Evolutionary conservation across 2,888 invertebrate genomes (phyloP).

Genomic region (Tenthredo livida): DNA sequence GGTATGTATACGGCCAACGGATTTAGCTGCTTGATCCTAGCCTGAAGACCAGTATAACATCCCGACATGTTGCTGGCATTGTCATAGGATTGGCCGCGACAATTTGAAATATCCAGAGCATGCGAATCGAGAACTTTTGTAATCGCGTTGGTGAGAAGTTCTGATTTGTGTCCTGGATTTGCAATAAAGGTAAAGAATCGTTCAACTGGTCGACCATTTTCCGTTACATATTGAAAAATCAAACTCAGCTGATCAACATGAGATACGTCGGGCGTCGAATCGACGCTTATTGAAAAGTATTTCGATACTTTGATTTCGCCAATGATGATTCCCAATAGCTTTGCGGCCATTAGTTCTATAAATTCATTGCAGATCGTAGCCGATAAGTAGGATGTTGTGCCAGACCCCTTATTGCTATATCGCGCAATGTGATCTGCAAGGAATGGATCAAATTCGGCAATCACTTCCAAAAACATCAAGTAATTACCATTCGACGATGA

Average conservation of each 20-base stretch:
- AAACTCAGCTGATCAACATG: constrained; percentile 53
- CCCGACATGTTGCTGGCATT: constrained; percentile 58
- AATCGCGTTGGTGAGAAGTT: too few species aligned
- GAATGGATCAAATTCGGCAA: too few species aligned
- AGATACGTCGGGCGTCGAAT: too few species aligned
- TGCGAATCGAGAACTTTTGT: background rate
- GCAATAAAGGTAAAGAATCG: constrained; percentile 60
- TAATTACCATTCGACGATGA: too few species aligned
- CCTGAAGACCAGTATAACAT: constrained; percentile 55
- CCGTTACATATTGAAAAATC: constrained; percentile 45
- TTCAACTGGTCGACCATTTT: constrained; percentile 55
- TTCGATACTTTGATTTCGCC: constrained; percentile 40
- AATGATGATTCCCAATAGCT: constrained; percentile 53
- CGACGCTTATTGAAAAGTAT: constrained; percentile 54
- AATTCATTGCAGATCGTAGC: constrained; percentile 63
- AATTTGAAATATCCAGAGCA: constrained; percentile 34
- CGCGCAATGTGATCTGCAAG: too few species aligned
- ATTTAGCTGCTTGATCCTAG: constrained; percentile 52
- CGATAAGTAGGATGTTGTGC: constrained; percentile 61
- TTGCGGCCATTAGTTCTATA: constrained; percentile 59
- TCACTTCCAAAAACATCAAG: too few species aligned
- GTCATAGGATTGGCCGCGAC: constrained; percentile 52
- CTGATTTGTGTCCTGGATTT: constrained; percentile 60
- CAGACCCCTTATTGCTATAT: constrained; percentile 62
- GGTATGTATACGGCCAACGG: too few species aligned